A percentile compares a stretch with the other conserved stretches of the same genome.
Conservation (phyloP, 2,797 vertebrate species). For the Diplodus sargus region DNA sequence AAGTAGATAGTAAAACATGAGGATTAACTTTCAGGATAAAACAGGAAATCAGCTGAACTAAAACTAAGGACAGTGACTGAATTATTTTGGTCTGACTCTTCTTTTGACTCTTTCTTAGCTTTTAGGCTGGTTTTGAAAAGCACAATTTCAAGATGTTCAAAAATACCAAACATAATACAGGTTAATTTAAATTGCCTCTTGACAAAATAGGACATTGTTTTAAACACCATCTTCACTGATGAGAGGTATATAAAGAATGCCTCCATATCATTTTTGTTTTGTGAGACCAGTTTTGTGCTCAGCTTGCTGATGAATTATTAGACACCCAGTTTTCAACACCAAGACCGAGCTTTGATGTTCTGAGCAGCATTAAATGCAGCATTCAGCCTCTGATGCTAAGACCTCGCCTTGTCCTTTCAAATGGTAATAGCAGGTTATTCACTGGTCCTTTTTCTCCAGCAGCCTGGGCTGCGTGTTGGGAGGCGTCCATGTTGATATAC, state of each 20-base stretch:
- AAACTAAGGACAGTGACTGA: too few species aligned
- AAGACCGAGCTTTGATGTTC: slow-evolving; percentile 37
- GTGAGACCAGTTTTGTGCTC: background rate
- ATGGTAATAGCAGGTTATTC: slow-evolving; percentile 39
- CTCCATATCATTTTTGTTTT: background rate
- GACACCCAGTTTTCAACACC: background rate
- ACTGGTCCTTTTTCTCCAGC: slow-evolving; percentile 13
- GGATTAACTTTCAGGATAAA: too few species aligned
- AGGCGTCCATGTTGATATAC: slow-evolving; percentile 11
- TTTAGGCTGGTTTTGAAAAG: background rate
- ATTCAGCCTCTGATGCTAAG: slow-evolving; percentile 18
- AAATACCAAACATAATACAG: background rate
- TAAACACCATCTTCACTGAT: background rate
- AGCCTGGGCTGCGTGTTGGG: slow-evolving; percentile 1
- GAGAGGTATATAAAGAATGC: too few species aligned
- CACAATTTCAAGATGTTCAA: background rate
- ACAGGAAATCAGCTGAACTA: too few species aligned
- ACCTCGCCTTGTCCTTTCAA: slow-evolving; percentile 37
- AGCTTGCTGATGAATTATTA: background rate
- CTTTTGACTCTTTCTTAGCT: background rate
- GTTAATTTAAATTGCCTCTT: background rate
- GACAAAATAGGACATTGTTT: background rate
- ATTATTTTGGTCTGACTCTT: too few species aligned
- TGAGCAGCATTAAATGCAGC: slow-evolving; percentile 14
- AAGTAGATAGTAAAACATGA: too few species aligned